Evolutionary conservation across 1,140 invertebrate species (phyloP).

Genomic region (Megalopta genalis): DNA sequence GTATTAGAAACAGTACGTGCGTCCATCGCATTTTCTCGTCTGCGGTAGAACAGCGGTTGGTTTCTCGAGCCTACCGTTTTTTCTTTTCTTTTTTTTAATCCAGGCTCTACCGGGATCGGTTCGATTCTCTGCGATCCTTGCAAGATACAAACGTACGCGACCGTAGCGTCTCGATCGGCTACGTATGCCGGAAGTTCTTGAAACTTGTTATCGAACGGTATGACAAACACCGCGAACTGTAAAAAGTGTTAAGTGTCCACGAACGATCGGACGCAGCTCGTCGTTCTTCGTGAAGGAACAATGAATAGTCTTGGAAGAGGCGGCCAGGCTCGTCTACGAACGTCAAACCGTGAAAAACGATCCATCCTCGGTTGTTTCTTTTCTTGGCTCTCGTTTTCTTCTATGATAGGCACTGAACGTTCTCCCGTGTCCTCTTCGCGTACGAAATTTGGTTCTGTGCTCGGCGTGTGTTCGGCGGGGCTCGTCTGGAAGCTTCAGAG

Average conservation of each 20-base stretch:
- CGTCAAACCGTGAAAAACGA: not conserved
- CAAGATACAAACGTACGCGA: not conserved
- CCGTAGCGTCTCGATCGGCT: not conserved
- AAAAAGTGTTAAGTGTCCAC: not conserved
- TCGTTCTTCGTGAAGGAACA: not conserved
- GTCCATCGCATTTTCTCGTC: too few relatives aligned
- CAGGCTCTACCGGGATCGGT: not conserved
- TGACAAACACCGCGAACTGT: not conserved
- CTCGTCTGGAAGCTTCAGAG: not conserved
- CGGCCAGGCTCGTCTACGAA: not conserved
- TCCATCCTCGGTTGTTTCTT: not conserved
- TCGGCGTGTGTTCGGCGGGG: not conserved
- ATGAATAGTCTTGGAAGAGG: not conserved
- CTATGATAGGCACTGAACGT: conserved; percentile 42
- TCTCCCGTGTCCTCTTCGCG: conserved; percentile 7
- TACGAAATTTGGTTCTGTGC: not conserved
- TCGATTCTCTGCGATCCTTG: not conserved
- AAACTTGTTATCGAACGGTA: not conserved
- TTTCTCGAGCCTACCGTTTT: too few relatives aligned
- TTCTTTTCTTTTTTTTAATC: too few relatives aligned
- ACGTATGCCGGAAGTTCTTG: too few relatives aligned
- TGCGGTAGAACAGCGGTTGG: too few relatives aligned
- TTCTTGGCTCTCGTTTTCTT: not conserved
- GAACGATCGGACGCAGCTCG: not conserved
- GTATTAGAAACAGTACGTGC: not conserved